phyloP scores from a whole-genome alignment of 1,140 invertebrate genomes.

The Pachypsylla venusta region DNA sequence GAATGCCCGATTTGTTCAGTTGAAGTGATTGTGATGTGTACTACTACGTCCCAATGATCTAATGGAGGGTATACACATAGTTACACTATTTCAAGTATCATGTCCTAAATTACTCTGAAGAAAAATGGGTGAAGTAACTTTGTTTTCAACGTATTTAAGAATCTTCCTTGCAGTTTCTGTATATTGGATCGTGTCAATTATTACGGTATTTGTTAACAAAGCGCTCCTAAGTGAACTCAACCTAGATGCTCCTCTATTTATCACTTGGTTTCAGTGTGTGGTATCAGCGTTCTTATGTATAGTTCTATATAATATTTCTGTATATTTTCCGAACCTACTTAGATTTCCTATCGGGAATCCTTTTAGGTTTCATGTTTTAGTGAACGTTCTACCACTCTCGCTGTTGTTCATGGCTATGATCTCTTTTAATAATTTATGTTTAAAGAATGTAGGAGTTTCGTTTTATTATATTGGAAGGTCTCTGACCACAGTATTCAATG shows the following conservation, averaged over 20 bases:
- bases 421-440: constrained; percentile 88
- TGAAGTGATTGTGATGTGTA: too few relatives aligned
- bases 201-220: constrained; percentile 88
- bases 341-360: constrained; percentile 50
- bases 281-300: constrained; percentile 73
- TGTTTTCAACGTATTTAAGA: constrained; percentile 13
- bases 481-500: constrained; percentile 97
- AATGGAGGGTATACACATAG: too few relatives aligned
- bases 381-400: constrained; percentile 70
- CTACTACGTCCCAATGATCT: too few relatives aligned
- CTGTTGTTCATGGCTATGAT: constrained; percentile 93
- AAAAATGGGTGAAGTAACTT: constrained; percentile 30
- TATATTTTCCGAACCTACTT: constrained; percentile 44
- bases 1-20: too few relatives aligned
- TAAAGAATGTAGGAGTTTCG: constrained; percentile 91
- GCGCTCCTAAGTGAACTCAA: constrained; percentile 62
- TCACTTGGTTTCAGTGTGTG: constrained; percentile 95
- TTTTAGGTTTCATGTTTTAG: constrained; percentile 1
- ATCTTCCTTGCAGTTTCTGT: constrained; percentile 20
- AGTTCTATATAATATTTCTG: constrained; percentile 42
- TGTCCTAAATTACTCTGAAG: too few relatives aligned
- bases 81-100: too few relatives aligned
- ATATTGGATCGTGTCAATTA: constrained; percentile 70
- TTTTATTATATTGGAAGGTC: constrained; percentile 98
- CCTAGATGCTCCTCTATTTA: constrained; percentile 88